These are phyloP conservation scores for Cichladusa arquata DNA, from an alignment of 2,113 vertebrate species.

Conservation along the genomic window DNA sequence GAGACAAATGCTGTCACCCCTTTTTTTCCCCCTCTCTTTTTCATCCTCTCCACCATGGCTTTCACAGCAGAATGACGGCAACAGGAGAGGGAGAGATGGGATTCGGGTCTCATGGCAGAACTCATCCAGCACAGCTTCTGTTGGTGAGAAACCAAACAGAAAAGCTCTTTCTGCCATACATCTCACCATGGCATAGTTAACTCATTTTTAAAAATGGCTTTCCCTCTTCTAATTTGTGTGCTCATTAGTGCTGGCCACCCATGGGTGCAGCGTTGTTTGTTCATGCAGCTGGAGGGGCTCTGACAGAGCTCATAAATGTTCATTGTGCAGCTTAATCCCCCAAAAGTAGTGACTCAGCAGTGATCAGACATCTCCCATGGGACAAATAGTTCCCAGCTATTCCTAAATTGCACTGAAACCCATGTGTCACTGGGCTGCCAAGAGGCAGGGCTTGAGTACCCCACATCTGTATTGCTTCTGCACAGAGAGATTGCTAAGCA, in stretches of 20 bases:
- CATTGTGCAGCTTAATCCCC: neutral
- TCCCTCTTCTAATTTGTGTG: neutral
- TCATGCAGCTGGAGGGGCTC: constrained; percentile 17
- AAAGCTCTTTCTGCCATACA: neutral
- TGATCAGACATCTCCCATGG: neutral
- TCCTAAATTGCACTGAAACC: neutral
- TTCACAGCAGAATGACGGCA: neutral
- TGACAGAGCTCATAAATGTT: neutral
- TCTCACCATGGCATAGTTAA: neutral
- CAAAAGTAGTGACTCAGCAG: constrained; percentile 40
- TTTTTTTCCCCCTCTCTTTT: neutral
- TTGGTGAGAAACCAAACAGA: neutral
- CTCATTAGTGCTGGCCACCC: neutral
- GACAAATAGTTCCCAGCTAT: constrained; percentile 47
- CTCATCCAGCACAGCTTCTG: neutral
- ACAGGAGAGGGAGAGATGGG: neutral
- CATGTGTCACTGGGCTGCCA: neutral
- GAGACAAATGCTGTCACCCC: neutral
- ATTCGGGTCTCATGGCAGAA: fast-evolving
- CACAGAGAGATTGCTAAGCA: constrained; percentile 15
- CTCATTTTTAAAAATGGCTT: neutral
- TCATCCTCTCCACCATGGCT: neutral
- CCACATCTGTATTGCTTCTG: constrained; percentile 16
- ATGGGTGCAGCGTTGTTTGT: neutral
- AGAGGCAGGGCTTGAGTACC: neutral